Evolutionary conservation across 2,113 vertebrate species (phyloP).

Genomic region (Amphilophus citrinellus): DNA sequence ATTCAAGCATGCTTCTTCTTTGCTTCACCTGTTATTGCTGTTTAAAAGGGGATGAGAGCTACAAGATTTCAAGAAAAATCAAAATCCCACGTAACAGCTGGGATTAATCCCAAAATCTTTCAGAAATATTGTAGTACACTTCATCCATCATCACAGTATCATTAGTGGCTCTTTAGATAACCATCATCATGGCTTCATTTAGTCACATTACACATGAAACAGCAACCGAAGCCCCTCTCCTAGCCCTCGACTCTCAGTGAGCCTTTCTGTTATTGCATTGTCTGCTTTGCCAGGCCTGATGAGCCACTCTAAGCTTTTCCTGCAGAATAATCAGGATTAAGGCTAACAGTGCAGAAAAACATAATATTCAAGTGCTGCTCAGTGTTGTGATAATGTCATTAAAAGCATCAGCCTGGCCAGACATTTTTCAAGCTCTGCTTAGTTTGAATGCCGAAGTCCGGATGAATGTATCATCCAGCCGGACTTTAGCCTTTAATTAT

Average conservation of each 20-base stretch:
- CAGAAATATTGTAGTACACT: constrained; percentile 56
- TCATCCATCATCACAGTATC: constrained; percentile 33
- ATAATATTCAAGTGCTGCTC: constrained; percentile 18
- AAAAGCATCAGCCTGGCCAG: neutral
- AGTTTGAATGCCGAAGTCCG: neutral
- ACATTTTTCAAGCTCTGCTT: neutral
- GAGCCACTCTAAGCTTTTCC: neutral
- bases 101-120: constrained; percentile 11
- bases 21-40: constrained; percentile 8
- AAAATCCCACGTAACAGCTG: neutral
- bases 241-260: neutral
- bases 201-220: constrained; percentile 31
- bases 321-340: constrained; percentile 31
- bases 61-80: constrained; percentile 53
- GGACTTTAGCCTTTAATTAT: neutral
- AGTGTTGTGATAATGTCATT: neutral
- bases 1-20: constrained; percentile 40
- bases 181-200: constrained; percentile 21
- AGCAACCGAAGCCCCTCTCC: neutral
- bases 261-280: constrained; percentile 66
- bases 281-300: constrained; percentile 23
- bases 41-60: constrained; percentile 38
- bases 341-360: neutral
- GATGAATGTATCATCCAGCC: neutral
- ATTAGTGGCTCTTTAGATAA: constrained; percentile 2